Conservation (phyloP, 2,113 vertebrate species). For the Elachura formosa region DNA sequence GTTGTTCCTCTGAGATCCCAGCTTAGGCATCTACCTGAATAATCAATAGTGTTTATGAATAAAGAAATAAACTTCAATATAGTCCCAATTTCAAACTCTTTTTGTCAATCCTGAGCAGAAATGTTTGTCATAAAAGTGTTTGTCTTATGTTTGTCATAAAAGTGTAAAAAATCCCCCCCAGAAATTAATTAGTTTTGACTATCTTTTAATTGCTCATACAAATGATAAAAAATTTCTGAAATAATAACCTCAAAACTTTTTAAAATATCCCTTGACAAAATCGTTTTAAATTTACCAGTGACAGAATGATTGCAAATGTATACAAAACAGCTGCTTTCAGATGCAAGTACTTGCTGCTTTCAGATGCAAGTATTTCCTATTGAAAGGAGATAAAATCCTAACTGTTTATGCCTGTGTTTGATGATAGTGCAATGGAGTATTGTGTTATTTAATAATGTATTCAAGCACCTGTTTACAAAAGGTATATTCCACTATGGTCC, state of each 20-base stretch:
- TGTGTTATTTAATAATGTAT: constrained; percentile 63
- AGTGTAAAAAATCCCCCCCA: neutral
- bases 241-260: neutral
- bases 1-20: neutral
- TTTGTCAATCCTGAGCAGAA: neutral
- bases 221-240: neutral
- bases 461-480: constrained; percentile 57
- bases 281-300: neutral
- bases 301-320: neutral
- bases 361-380: constrained; percentile 24
- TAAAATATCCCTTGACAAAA: neutral
- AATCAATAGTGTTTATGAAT: neutral
- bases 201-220: neutral
- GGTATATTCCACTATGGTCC: constrained; percentile 41
- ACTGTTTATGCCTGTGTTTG: constrained; percentile 22
- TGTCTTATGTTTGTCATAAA: neutral
- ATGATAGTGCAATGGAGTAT: constrained; percentile 42
- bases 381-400: constrained; percentile 32
- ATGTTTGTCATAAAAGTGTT: neutral
- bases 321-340: constrained; percentile 35
- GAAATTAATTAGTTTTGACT: neutral
- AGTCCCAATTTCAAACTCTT: neutral
- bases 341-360: constrained; percentile 44
- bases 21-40: neutral
- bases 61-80: neutral